These are phyloP conservation scores for Drosophila sechellia DNA, from an alignment of 1,140 invertebrate genomes.

Conservation along the genomic window DNA sequence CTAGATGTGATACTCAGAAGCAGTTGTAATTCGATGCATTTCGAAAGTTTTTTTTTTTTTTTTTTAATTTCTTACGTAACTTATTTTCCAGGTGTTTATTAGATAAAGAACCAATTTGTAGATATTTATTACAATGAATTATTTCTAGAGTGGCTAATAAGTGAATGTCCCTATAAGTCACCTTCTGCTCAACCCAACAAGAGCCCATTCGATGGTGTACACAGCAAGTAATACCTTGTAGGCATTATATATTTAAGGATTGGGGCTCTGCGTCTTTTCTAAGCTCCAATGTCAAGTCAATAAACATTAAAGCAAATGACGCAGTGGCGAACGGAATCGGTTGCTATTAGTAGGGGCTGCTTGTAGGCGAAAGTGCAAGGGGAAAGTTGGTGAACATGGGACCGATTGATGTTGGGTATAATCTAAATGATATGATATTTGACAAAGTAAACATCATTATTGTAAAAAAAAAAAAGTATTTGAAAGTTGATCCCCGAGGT, in stretches of 20 bases:
- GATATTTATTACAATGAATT: neutral
- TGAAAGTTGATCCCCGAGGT: neutral
- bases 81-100: neutral
- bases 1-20: too few species aligned
- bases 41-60: too few species aligned
- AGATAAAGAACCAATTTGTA: neutral
- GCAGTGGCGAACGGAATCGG: slow-evolving; percentile 12
- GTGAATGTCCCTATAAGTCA: too few species aligned
- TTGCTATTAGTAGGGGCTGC: neutral
- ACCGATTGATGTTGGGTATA: too few species aligned
- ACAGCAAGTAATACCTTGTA: neutral
- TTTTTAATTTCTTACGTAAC: neutral
- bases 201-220: neutral
- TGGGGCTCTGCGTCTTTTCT: slow-evolving; percentile 11
- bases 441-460: too few species aligned
- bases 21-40: too few species aligned
- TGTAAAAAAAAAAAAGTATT: neutral
- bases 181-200: neutral
- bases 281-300: slow-evolving; percentile 54
- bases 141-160: neutral
- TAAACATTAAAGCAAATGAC: slow-evolving; percentile 43
- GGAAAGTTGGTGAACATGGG: slow-evolving; percentile 8
- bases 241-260: slow-evolving; percentile 3
- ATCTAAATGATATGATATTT: too few species aligned
- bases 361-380: slow-evolving; percentile 22